phyloP scores from a whole-genome alignment of 2,888 invertebrate species.

The Rhagium mordax region DNA sequence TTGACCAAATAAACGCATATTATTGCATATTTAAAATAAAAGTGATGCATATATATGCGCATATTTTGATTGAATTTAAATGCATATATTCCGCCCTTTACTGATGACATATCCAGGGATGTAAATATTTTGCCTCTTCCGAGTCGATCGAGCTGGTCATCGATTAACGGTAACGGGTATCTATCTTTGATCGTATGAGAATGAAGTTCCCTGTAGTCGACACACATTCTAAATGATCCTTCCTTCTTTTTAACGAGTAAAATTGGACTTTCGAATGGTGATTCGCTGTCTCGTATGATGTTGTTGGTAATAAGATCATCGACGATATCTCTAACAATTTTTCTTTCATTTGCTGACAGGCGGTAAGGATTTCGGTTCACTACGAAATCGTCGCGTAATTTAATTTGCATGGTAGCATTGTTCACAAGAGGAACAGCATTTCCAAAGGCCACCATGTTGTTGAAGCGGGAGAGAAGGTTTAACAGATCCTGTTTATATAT shows the following conservation, averaged over 20 bases:
- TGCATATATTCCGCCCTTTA: too few species aligned
- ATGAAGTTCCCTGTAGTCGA: conserved; percentile 51
- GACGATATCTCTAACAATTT: conserved; percentile 38
- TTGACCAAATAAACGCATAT: too few species aligned
- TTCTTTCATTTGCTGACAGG: conserved; percentile 26
- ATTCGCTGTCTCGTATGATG: too few species aligned
- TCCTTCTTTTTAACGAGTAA: conserved; percentile 43
- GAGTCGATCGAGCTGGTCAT: conserved; percentile 54
- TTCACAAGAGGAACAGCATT: conserved; percentile 32
- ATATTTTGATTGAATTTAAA: too few species aligned
- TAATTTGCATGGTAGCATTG: conserved; percentile 6
- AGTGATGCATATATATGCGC: too few species aligned
- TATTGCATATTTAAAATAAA: too few species aligned
- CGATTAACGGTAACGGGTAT: conserved; percentile 54
- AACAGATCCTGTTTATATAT: conserved; percentile 1
- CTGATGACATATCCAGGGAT: conserved; percentile 55
- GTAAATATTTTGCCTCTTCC: conserved; percentile 51
- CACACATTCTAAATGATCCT: conserved; percentile 41
- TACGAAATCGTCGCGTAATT: background rate
- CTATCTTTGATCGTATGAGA: too few species aligned
- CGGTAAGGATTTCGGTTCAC: background rate
- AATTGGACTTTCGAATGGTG: too few species aligned
- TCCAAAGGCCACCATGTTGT: conserved; percentile 5
- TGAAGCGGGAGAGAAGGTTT: conserved; percentile 7
- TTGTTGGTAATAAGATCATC: conserved; percentile 35